Conservation (phyloP, 2,113 vertebrate genomes). For the Brienomyrus brachyistius region DNA sequence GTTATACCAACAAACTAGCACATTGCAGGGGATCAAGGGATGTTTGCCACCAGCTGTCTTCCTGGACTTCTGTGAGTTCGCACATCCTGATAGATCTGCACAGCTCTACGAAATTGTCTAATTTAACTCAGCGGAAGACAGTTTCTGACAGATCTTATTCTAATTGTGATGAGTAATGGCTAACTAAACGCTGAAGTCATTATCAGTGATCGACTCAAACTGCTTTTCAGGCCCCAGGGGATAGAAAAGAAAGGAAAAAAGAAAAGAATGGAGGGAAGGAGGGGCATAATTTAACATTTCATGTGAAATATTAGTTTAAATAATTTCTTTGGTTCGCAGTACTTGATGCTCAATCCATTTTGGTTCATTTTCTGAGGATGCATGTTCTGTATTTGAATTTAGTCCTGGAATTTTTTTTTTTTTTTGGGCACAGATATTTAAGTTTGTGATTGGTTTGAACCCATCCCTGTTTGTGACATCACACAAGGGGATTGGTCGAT, state of each 20-base stretch:
- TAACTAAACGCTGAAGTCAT: slow-evolving; percentile 19
- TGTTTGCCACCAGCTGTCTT: background rate
- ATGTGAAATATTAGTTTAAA: slow-evolving; percentile 28
- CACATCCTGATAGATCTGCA: background rate
- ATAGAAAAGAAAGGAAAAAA: slow-evolving; percentile 11
- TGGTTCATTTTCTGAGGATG: slow-evolving; percentile 8
- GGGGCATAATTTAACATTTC: slow-evolving; percentile 26
- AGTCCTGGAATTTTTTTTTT: background rate
- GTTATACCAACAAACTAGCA: slow-evolving; percentile 1
- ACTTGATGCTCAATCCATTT: slow-evolving; percentile 11
- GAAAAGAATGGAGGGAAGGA: background rate
- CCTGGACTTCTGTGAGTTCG: background rate
- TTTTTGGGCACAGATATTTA: background rate
- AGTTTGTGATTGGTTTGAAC: background rate
- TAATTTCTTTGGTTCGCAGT: slow-evolving; percentile 30
- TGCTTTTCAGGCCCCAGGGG: slow-evolving; percentile 23
- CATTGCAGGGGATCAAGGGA: background rate
- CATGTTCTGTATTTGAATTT: background rate
- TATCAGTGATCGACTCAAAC: slow-evolving; percentile 24
- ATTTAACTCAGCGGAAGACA: background rate
- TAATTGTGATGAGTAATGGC: slow-evolving; percentile 18
- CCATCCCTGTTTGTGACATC: background rate
- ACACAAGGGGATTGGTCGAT: background rate
- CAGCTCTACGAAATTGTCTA: background rate
- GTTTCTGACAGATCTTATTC: slow-evolving; percentile 8